A percentile compares a stretch with the other conserved stretches of the same genome.
phyloP scores from a whole-genome alignment of 2,888 invertebrate genomes.

The Stenurella melanura region DNA sequence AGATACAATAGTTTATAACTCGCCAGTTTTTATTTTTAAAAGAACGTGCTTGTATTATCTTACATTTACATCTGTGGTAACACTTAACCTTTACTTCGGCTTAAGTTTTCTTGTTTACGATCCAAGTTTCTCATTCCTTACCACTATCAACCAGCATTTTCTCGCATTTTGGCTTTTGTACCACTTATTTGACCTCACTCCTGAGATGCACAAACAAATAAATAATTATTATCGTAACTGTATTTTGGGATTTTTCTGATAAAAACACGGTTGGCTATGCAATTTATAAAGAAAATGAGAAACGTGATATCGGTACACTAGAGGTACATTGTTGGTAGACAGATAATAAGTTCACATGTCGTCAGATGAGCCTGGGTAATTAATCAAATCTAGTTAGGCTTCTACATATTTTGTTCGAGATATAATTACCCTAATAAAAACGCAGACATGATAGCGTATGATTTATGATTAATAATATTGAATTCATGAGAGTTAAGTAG shows the following conservation, averaged over 20 bases:
- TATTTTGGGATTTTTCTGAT: not conserved
- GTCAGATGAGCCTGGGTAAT: constrained; percentile 23
- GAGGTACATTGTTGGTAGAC: constrained; percentile 15
- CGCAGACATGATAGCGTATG: constrained; percentile 29
- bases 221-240: not conserved
- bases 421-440: constrained; percentile 39
- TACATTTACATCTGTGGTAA: no score
- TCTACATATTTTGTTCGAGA: constrained; percentile 16
- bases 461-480: constrained; percentile 35
- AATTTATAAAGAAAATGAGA: constrained; percentile 19
- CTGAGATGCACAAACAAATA: no score
- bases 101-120: no score
- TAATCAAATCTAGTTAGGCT: constrained; percentile 39
- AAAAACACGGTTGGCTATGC: constrained; percentile 1
- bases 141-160: no score
- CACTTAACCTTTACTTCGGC: no score
- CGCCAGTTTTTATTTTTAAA: no score
- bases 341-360: constrained; percentile 33
- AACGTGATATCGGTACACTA: constrained; percentile 13
- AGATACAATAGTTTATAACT: no score
- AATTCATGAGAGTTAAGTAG: constrained; percentile 22
- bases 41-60: no score
- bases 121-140: no score
- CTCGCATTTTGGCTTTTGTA: no score
- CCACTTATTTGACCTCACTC: no score